These are phyloP conservation scores for Cirrhinus mrigala DNA, from an alignment of 2,797 vertebrate genomes.

Conservation along the genomic window DNA sequence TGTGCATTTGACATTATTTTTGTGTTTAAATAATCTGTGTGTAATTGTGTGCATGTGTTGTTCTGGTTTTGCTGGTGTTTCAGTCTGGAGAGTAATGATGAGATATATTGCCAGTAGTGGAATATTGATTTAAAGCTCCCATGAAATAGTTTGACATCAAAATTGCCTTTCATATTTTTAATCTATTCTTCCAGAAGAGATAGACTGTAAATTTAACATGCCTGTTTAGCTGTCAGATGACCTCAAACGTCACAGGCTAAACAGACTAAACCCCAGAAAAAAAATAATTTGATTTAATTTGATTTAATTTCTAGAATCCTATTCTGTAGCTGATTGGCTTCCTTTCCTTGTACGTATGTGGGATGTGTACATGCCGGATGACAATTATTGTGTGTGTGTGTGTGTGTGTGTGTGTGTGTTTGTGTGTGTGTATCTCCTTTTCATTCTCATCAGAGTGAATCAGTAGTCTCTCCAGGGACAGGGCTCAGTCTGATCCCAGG, in stretches of 20 bases:
- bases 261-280: background rate
- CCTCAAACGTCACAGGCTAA: background rate
- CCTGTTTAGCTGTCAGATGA: background rate
- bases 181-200: background rate
- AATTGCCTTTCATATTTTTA: background rate
- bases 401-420: background rate
- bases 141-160: background rate
- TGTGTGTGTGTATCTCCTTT: background rate
- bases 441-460: slow-evolving; percentile 35
- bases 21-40: background rate
- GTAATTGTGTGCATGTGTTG: background rate
- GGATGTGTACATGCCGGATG: background rate
- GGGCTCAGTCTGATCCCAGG: slow-evolving; percentile 35
- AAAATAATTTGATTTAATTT: background rate
- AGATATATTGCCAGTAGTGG: background rate
- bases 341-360: background rate
- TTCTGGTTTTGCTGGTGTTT: background rate
- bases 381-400: background rate
- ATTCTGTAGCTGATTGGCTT: background rate
- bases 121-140: background rate
- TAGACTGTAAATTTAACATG: background rate
- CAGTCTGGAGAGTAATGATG: background rate
- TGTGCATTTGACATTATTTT: background rate
- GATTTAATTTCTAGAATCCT: background rate
- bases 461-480: slow-evolving; percentile 34